Evolutionary conservation across 2,888 invertebrate genomes (phyloP).

Genomic region (Diogma glabrata): DNA sequence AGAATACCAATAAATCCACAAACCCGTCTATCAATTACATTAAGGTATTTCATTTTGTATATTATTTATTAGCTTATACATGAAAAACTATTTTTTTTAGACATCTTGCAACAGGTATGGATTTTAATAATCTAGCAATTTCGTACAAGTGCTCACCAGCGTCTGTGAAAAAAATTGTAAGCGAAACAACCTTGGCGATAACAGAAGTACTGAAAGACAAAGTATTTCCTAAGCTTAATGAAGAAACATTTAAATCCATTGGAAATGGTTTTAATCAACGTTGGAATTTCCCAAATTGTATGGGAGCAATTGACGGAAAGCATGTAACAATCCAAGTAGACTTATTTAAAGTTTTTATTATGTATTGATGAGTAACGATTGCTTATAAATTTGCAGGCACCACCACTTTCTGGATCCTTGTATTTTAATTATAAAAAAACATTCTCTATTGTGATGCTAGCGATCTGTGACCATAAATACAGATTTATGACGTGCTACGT

Average conservation of each 20-base stretch:
- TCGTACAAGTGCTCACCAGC: not conserved
- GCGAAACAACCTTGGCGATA: not conserved
- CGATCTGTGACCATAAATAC: not conserved
- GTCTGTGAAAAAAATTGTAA: not conserved
- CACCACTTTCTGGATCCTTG: not conserved
- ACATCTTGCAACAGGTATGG: not conserved
- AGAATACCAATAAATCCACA: too few species aligned
- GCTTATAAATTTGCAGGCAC: not conserved
- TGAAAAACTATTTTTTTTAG: not conserved
- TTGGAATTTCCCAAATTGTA: not conserved
- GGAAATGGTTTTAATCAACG: not conserved
- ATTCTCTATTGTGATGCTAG: not conserved
- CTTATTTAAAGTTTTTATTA: not conserved
- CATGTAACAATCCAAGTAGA: not conserved
- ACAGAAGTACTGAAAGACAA: not conserved
- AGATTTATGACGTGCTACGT: constrained; percentile 2
- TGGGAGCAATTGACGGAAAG: not conserved
- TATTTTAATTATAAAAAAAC: not conserved
- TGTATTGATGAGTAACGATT: not conserved
- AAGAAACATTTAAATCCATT: not conserved
- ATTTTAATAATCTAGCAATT: not conserved
- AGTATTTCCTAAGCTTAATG: not conserved
- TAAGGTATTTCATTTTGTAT: too few species aligned
- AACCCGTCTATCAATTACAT: too few species aligned
- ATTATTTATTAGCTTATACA: too few species aligned